Evolutionary conservation across 2,113 vertebrate species (phyloP), one percentile per base, ranked within the genome.

Genomic region (Equus przewalskii): DNA sequence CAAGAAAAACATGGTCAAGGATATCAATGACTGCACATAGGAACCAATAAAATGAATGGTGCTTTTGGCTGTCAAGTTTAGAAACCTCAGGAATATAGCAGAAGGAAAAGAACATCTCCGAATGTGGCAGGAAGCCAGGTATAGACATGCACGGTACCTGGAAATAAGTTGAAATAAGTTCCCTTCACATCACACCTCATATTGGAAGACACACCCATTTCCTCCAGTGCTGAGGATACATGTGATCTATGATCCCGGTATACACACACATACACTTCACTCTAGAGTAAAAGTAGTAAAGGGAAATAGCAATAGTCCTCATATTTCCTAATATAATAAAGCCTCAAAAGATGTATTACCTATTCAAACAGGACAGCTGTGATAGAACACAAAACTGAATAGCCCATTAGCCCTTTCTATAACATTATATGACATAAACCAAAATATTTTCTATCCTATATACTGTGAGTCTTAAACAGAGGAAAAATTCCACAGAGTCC

Each of bases 311-410:
- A 69, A 84, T 13, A 82, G 15, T 91, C 8, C 7, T 89, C 49
- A 91, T 67, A 86, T 73, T 85, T 81, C 21, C 62, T 75, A 81
- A 91, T 90, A 76, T 67, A 97, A 84, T 94, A 88, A 97, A 96
- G 26, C 65, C 80, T 93, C 33, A 82, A 96, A 81, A 85, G 60
- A 94, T 95, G 4, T 51, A 95, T 69, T 81, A 49, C 28, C 14
- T 96, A 96, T 90, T 88, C 67, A 96, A 91, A 82, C 36, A 97
- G 28, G 89, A 97, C 72, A 70, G 54, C 19, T 95, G 16, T 88
- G 73, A 96, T 51, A 92, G 60, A 97, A 97, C 10, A 91, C 67
- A 98, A 96, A 91, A 91, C 18, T 91, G 96, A 97, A 98, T 49
- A 94, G 51, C 6, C 44, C 65, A 80, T 97, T 89, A 67, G 26